Evolutionary conservation across 2,888 invertebrate genomes (phyloP), one percentile per base, ranked within the genome.

Genomic region (Incurvaria masculella): DNA sequence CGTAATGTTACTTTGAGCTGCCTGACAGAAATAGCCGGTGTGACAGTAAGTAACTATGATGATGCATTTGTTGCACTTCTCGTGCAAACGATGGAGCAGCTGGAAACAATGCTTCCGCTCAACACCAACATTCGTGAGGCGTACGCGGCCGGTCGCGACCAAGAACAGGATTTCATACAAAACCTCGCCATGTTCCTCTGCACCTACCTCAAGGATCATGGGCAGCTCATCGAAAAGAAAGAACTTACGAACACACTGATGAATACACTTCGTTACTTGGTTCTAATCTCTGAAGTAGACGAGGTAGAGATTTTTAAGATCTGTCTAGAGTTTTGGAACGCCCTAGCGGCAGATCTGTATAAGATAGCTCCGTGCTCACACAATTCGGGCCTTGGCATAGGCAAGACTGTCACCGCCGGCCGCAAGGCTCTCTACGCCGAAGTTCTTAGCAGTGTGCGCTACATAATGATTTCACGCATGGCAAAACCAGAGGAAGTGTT

Each of bases 271-370:
- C 86, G 89, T 56, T 95, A 94, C 66, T 82, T 95, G 57, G 90
- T 94, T 8, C 79, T 94, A 61, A 95, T 95, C 68, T 98, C 97
- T 14, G 94, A 97, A 78, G 98, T 99, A 2, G 98, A 99, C 57
- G 99, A 99, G 68, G 95, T 97, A 1, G 99, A 99, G 79, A 97
- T 99, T 53, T 99, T 99, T 70, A 99, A 99, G 81, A 98, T 99
- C 56, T 99, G 98, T 64, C 79, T 99, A 54, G 99, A 99, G 68
- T 99, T 97, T 73, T 99, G 99, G 99, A 97, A 96, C 74, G 87
- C 88, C 52, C 79, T 99, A 53, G 88, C 95, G 21, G 86, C 93
- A 51, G 95, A 97, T 67, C 80, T 99, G 58, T 99, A 98, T 67
- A 87, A 91, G 64, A 91, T 94, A 63, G 87, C 86, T 60, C 90